Evolutionary conservation across 2,888 invertebrate genomes (phyloP), one percentile per base, ranked within the genome.

Genomic region (Platynereis dumerilii): DNA sequence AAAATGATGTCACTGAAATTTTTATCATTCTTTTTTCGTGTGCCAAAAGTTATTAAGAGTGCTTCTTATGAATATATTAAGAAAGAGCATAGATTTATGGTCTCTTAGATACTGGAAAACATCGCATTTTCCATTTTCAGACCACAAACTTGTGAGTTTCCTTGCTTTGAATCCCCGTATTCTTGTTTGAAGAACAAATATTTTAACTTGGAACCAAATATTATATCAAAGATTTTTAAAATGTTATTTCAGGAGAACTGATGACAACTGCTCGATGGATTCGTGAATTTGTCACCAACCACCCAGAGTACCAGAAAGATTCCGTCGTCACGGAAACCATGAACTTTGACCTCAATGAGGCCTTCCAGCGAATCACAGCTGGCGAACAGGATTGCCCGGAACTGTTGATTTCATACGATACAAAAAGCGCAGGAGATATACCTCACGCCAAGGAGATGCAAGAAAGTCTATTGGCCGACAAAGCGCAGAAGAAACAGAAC

Each of bases 211-310:
- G n/a, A n/a, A n/a, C n/a, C n/a, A n/a, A n/a, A n/a, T n/a, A n/a
- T n/a, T n/a, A n/a, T n/a, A n/a, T n/a, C n/a, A n/a, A n/a, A n/a
- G n/a, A n/a, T n/a, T n/a, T n/a, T n/a, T n/a, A n/a, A n/a, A 55
- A 27, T 55, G 2, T 55, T 5, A 2, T 55, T 39, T n/a, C 73
- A 75, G 97, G 97, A 29, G 92, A 94, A 82, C 89, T 96, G 62
- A 87, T 90, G 80, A 99, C 99, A 60, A 94, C 95, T 75, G 99
- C 99, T 52, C 87, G 91, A 39, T 99, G 96, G 96, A 92, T 97
- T 80, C 88, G 99, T 57, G 89, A 92, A 69, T 96, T 94, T 86
- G 92, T 99, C 62, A 88, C 89, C 48, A 87, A 87, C 20, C 99
- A 99, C 86, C 90, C 93, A 0, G 90, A 91, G 54, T 98, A 98